Conservation (phyloP, 2,888 invertebrate genomes). For the Rutpela maculata region DNA sequence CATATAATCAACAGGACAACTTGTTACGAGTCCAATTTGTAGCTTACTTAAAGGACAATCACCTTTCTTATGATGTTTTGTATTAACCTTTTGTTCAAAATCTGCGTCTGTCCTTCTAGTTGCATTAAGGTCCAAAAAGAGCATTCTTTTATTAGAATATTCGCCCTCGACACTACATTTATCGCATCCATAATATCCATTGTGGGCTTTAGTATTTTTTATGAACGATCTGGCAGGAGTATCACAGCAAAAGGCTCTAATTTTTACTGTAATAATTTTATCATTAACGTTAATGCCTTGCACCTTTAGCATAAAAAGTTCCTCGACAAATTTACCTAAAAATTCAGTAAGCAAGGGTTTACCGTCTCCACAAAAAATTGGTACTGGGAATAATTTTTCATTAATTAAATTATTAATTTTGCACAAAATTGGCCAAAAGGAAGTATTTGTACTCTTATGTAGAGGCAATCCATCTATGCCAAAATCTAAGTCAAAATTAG, state of each 20-base stretch:
- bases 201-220: constrained; percentile 53
- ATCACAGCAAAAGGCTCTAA: constrained; percentile 53
- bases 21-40: background rate
- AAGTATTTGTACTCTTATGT: no score
- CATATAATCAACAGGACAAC: background rate
- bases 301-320: no score
- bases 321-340: constrained; percentile 48
- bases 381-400: constrained; percentile 30
- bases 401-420: no score
- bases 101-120: constrained; percentile 14
- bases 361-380: constrained; percentile 49
- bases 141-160: constrained; percentile 51
- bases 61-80: background rate
- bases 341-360: constrained; percentile 53
- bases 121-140: constrained; percentile 52
- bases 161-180: constrained; percentile 54
- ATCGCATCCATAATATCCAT: constrained; percentile 57
- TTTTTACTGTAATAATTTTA: constrained; percentile 30
- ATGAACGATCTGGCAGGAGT: constrained; percentile 51
- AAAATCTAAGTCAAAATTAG: no score
- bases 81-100: no score
- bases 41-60: background rate
- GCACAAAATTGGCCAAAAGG: no score
- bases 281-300: constrained; percentile 28
- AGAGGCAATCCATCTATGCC: no score